Conservation (phyloP, 2,113 vertebrate species). For the Clarias magur region DNA sequence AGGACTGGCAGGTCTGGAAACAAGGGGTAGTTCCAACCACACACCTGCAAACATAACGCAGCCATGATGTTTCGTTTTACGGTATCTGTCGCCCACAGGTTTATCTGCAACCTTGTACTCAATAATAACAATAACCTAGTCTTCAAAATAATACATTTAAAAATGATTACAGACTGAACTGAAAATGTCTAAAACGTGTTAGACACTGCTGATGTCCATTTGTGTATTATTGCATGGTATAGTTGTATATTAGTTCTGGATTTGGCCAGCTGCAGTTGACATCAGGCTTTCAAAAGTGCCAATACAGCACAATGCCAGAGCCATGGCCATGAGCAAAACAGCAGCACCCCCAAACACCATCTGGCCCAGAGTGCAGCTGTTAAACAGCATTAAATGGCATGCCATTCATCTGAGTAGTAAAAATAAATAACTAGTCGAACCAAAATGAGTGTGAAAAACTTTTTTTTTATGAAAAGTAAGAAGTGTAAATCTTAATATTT, state of each 20-base stretch:
- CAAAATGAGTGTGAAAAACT: neutral
- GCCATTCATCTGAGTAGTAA: neutral
- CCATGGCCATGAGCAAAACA: slow-evolving; percentile 22
- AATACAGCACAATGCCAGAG: slow-evolving; percentile 22
- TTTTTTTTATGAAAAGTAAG: neutral
- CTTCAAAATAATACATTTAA: neutral
- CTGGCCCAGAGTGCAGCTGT: neutral
- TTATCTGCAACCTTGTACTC: neutral
- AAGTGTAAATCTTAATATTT: neutral
- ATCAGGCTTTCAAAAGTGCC: slow-evolving; percentile 29
- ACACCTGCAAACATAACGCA: slow-evolving; percentile 76
- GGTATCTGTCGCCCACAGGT: neutral
- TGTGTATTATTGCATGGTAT: neutral
- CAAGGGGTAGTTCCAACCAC: slow-evolving; percentile 89
- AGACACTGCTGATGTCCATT: neutral
- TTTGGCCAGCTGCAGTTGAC: neutral
- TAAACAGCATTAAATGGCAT: neutral
- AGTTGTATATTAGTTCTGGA: slow-evolving; percentile 3
- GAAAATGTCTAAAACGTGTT: neutral
- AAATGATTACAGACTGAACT: neutral
- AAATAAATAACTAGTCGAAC: neutral
- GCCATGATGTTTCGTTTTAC: neutral
- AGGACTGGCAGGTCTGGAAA: slow-evolving; percentile 84
- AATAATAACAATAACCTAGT: neutral
- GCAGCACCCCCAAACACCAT: neutral